Base-by-base conservation (phyloP, 1,140 invertebrate genomes). In the Drosophila aff. region DNA sequence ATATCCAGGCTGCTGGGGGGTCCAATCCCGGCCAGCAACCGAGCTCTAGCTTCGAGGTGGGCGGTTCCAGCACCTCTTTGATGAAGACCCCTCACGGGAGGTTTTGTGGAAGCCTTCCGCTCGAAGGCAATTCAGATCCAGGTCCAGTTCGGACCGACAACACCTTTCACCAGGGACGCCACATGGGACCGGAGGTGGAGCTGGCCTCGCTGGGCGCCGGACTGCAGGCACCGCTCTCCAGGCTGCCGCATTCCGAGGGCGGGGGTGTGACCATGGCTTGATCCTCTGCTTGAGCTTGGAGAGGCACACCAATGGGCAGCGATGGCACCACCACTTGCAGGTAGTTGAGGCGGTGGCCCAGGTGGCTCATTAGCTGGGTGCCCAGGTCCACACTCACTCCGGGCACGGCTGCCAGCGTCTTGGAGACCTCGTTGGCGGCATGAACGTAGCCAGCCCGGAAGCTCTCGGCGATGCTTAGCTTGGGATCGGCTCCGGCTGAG, bases 301-400 rank as follows among this genome's bases (percentile, higher is more conserved):
- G 50, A 0, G 85, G 78, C 36, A 91, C 79, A 6, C 86, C 85
- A 23, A 90, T 91, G 49, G 83, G 90, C 43, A 85, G 63, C 1
- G 86, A 89, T 8, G 92, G 92, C 23, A 92, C 92, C 40, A 92
- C 91, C 40, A 92, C 92, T 82, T 92, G 92, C 73, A 92, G 63
- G 44, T 92, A 96, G 93, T 97, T 97, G 57, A 97, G 93, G 16
- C 96, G 95, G 93, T 97, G 96, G 23, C 96, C 97, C 58, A 98
- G 94, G 91, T 98, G 97, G 38, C 96, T 97, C 96, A 98, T 97
- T 44, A 98, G 94, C 82, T 97, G 96, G 31, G 97, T 97, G n/a
- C 97, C 97, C 36, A 98, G 93, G 76, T 96, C 95, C 31, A 97
- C 95, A 91, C 98, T 97, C 33, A 98, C 96, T 49, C 96, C 96